A percentile compares a stretch with the other conserved stretches of the same genome.
These are phyloP conservation scores for Poecile atricapillus DNA, from an alignment of 2,113 vertebrate genomes.

Conservation along the genomic window DNA sequence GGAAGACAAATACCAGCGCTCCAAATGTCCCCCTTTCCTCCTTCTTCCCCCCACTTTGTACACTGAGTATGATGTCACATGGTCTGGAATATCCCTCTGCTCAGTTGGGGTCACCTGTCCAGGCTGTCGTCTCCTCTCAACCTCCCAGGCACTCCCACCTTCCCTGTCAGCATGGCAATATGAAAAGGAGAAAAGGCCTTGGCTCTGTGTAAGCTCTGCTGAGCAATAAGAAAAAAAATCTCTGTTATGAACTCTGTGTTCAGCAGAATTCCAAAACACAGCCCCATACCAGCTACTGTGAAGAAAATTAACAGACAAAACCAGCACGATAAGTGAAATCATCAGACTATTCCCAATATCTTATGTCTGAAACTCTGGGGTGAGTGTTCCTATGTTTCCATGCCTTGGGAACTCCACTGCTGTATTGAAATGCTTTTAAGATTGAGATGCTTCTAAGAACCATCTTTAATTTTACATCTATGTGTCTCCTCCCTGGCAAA, in stretches of 20 bases:
- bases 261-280: neutral
- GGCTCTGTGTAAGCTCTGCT: neutral
- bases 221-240: neutral
- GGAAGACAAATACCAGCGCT: neutral
- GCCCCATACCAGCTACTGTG: no score
- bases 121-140: neutral
- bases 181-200: neutral
- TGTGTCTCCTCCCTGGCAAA: neutral
- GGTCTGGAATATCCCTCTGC: neutral
- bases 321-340: neutral
- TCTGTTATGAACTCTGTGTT: neutral
- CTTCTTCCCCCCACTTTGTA: neutral
- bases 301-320: neutral
- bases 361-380: neutral
- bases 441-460: neutral
- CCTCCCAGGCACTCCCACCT: neutral
- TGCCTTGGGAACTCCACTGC: neutral
- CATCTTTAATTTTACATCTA: neutral
- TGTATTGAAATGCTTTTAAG: neutral
- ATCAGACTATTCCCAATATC: neutral
- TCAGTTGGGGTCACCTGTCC: neutral
- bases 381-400: neutral
- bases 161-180: rapidly evolving
- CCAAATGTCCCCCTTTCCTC: neutral
- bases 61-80: neutral